These are phyloP conservation scores for Hozukius guyotensis DNA, from an alignment of 2,797 vertebrate genomes.

Conservation along the genomic window DNA sequence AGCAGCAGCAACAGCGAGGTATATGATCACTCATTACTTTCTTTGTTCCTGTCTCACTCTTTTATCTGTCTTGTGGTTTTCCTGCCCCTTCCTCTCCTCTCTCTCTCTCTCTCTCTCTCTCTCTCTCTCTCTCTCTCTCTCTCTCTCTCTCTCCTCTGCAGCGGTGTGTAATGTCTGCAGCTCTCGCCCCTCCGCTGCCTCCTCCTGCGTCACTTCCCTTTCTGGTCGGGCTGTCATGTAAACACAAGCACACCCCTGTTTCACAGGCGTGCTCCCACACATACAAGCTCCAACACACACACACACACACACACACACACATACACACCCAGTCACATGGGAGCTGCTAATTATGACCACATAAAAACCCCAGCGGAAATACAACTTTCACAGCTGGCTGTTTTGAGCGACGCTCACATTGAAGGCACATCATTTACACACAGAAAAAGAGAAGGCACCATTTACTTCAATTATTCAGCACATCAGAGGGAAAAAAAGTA, in stretches of 20 bases:
- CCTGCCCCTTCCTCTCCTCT: slow-evolving; percentile 13
- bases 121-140: slow-evolving; percentile 7
- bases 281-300: slow-evolving; percentile 9
- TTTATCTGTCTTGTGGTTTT: slow-evolving; percentile 54
- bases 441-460: background rate
- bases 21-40: slow-evolving; percentile 42
- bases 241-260: slow-evolving; percentile 67
- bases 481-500: slow-evolving; percentile 9
- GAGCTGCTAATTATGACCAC: slow-evolving; percentile 76
- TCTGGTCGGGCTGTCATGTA: slow-evolving; percentile 60
- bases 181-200: slow-evolving; percentile 54
- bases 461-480: slow-evolving; percentile 46
- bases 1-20: slow-evolving; percentile 23
- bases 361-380: slow-evolving; percentile 68
- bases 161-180: slow-evolving; percentile 71
- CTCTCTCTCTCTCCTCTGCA: slow-evolving; percentile 38
- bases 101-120: background rate
- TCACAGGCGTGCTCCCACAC: slow-evolving; percentile 26
- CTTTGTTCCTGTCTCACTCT: slow-evolving; percentile 32
- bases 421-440: slow-evolving; percentile 12
- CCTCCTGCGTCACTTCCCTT: slow-evolving; percentile 81
- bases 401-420: slow-evolving; percentile 39
- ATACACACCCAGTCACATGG: slow-evolving; percentile 67
- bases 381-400: slow-evolving; percentile 75
- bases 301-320: slow-evolving; percentile 18